A percentile compares a stretch with the other conserved stretches of the same genome.
phyloP scores from a whole-genome alignment of 2,888 invertebrate genomes.

The Cerastis leucographa region DNA sequence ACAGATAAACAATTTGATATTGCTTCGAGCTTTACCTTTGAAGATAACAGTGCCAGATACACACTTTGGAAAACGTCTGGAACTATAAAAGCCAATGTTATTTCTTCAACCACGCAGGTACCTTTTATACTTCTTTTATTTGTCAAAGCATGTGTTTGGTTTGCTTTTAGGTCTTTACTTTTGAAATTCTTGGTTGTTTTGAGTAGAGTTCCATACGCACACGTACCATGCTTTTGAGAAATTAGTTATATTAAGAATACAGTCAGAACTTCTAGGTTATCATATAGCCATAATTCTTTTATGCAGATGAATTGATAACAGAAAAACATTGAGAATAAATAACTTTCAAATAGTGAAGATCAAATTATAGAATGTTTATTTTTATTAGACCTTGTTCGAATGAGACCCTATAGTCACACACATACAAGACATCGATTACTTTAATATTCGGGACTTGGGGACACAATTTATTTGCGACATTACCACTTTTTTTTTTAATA shows the following conservation, averaged over 20 bases:
- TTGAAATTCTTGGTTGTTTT: not conserved
- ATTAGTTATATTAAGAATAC: not conserved
- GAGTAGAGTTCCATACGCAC: no score
- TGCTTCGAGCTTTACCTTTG: slow-evolving; percentile 16
- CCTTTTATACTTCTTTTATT: not conserved
- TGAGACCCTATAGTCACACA: not conserved
- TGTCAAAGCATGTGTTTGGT: no score
- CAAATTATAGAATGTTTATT: not conserved
- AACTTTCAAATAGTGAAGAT: no score
- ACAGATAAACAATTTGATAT: slow-evolving; percentile 40
- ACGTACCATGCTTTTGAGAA: not conserved
- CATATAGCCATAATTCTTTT: no score
- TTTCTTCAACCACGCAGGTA: not conserved
- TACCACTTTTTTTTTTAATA: not conserved
- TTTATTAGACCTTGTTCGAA: not conserved
- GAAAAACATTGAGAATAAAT: not conserved
- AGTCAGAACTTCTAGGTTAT: not conserved
- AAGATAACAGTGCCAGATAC: slow-evolving; percentile 27
- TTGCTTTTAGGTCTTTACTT: no score
- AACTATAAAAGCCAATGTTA: slow-evolving; percentile 1
- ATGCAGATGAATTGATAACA: no score
- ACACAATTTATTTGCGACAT: no score
- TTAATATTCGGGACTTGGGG: not conserved
- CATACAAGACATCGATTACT: not conserved
- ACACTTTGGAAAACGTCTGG: slow-evolving; percentile 13